A percentile compares a stretch with the other conserved stretches of the same genome.
phyloP scores from a whole-genome alignment of 2,888 invertebrate species.

The Drosophila borealis region DNA sequence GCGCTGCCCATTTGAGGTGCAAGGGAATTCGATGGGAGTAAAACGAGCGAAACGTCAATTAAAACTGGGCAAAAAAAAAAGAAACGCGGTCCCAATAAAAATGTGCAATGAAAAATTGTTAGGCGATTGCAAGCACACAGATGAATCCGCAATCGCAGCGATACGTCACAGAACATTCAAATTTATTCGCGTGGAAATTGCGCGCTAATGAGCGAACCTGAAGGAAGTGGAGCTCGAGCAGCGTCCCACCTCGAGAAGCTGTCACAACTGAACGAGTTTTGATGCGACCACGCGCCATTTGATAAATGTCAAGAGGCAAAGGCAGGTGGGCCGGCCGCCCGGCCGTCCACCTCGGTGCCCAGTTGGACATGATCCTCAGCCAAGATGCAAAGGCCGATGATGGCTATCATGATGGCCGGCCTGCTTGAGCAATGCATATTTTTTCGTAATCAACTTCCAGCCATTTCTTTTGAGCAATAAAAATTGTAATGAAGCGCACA shows the following conservation, averaged over 20 bases:
- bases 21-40: slow-evolving; percentile 64
- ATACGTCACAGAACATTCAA: slow-evolving; percentile 82
- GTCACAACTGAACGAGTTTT: slow-evolving; percentile 52
- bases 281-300: slow-evolving; percentile 74
- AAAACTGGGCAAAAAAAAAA: slow-evolving; percentile 52
- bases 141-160: slow-evolving; percentile 54
- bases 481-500: slow-evolving; percentile 72
- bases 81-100: neutral
- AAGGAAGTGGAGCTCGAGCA: slow-evolving; percentile 20
- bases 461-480: slow-evolving; percentile 65
- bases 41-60: slow-evolving; percentile 75
- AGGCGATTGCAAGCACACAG: slow-evolving; percentile 48
- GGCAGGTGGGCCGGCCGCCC: slow-evolving; percentile 39
- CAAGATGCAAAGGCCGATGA: slow-evolving; percentile 38
- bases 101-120: slow-evolving; percentile 46
- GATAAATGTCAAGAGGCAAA: slow-evolving; percentile 56
- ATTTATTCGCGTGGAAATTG: slow-evolving; percentile 79
- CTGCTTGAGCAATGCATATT: slow-evolving; percentile 36
- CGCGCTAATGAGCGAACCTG: slow-evolving; percentile 65
- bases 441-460: slow-evolving; percentile 56
- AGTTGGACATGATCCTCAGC: slow-evolving; percentile 14
- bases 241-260: slow-evolving; percentile 5
- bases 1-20: slow-evolving; percentile 56
- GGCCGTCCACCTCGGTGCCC: neutral
- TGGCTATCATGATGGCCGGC: neutral